A percentile compares a stretch with the other conserved stretches of the same genome.
These are phyloP conservation scores for Microctenopoma stevenorrisi DNA, from an alignment of 2,797 vertebrate genomes.

Conservation along the genomic window DNA sequence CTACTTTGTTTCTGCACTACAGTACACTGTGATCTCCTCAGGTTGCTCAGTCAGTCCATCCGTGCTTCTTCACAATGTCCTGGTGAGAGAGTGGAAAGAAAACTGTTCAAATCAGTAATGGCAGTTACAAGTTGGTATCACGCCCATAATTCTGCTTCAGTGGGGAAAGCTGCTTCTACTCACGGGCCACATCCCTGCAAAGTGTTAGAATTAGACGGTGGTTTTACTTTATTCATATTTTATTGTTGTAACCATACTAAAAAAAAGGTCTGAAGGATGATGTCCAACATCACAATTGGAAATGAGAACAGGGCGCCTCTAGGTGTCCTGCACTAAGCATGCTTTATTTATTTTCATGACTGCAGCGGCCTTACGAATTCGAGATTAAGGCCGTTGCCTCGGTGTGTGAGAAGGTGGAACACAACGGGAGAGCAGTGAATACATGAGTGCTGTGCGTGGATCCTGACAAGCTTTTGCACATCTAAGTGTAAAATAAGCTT, in stretches of 20 bases:
- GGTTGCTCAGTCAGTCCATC: not conserved
- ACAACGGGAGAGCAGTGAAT: not conserved
- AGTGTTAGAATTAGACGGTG: no score
- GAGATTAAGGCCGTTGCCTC: slow-evolving; percentile 46
- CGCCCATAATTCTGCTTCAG: no score
- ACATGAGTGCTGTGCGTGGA: not conserved
- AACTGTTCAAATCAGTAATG: no score
- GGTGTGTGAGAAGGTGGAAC: slow-evolving; percentile 37
- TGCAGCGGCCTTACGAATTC: not conserved
- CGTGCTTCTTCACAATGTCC: not conserved
- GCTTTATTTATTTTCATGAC: not conserved
- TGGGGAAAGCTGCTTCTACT: no score
- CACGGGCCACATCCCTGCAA: no score
- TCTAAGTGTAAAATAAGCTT: not conserved
- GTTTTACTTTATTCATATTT: no score
- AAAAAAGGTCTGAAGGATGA: not conserved
- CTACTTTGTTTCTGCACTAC: not conserved
- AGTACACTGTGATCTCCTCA: not conserved
- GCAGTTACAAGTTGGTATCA: no score
- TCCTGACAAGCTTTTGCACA: slow-evolving; percentile 2
- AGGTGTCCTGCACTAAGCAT: not conserved
- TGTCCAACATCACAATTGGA: not conserved
- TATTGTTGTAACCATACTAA: no score
- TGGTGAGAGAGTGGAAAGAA: no score
- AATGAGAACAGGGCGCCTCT: no score